These are phyloP conservation scores for Lepus timidus DNA, from an alignment of 2,113 vertebrate species.

Conservation along the genomic window DNA sequence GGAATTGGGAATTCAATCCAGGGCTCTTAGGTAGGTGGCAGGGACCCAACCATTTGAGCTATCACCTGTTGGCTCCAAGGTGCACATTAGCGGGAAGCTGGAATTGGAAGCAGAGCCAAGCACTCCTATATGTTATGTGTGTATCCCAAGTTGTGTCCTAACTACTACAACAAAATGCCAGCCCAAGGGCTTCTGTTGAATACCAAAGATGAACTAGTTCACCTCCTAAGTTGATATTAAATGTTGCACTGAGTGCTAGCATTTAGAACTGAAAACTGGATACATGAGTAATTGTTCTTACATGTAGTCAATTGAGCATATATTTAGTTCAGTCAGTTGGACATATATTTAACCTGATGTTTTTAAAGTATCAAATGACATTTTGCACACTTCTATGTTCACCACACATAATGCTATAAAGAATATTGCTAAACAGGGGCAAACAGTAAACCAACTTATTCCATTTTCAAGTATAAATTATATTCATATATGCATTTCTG, in stretches of 20 bases:
- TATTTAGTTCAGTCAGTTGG: background rate
- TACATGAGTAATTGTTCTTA: background rate
- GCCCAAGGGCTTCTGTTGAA: background rate
- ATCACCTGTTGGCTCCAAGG: too few species aligned
- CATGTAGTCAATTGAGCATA: background rate
- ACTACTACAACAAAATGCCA: too few species aligned
- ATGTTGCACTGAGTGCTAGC: background rate
- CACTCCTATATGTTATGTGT: too few species aligned
- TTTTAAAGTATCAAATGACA: background rate
- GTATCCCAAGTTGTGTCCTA: too few species aligned
- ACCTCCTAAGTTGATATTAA: background rate
- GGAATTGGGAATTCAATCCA: too few species aligned
- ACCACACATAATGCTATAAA: background rate
- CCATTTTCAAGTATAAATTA: background rate
- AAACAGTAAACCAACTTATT: background rate
- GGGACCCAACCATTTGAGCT: too few species aligned
- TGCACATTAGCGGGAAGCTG: too few species aligned
- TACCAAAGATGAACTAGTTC: background rate
- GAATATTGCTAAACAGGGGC: background rate
- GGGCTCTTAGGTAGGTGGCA: too few species aligned
- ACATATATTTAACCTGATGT: background rate
- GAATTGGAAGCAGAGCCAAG: too few species aligned
- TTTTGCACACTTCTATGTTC: background rate
- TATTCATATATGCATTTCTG: background rate
- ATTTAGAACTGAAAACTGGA: slow-evolving; percentile 32